A percentile compares a stretch with the other conserved stretches of the same genome.
These are phyloP conservation scores for Sus cebifrons DNA, from an alignment of 2,797 vertebrate species.

Conservation along the genomic window DNA sequence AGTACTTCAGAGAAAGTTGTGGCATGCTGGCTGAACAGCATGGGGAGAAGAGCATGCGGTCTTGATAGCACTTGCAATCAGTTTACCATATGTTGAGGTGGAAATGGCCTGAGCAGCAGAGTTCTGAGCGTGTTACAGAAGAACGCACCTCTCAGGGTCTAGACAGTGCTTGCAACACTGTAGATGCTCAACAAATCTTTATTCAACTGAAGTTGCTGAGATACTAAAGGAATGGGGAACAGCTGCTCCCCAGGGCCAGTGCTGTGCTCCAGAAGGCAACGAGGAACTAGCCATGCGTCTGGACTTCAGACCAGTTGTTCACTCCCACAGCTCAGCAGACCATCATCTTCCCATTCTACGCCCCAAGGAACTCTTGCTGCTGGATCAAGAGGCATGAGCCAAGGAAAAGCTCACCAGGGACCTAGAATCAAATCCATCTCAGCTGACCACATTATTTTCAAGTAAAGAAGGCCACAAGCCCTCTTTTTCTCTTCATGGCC, in stretches of 20 bases:
- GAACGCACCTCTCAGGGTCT: neutral
- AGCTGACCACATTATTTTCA: neutral
- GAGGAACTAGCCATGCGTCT: accelerated
- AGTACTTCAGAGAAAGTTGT: neutral
- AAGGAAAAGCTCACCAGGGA: neutral
- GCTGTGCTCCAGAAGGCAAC: neutral
- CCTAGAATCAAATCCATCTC: neutral
- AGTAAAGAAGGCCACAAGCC: neutral
- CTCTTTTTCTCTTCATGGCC: neutral
- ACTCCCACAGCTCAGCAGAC: neutral
- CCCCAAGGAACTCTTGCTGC: neutral
- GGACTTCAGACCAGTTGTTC: no score
- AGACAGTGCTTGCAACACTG: neutral
- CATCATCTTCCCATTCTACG: accelerated
- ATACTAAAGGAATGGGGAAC: neutral
- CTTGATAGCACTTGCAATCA: neutral
- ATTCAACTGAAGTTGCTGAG: neutral
- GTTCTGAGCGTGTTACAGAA: neutral
- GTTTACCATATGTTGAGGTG: neutral
- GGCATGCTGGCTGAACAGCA: neutral
- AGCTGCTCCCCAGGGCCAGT: neutral
- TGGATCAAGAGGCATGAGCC: neutral
- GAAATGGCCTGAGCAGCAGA: neutral
- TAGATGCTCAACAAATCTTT: neutral
- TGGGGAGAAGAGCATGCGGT: neutral